Evolutionary conservation across 2,888 invertebrate species (phyloP).

Genomic region (Cotesia congregata): DNA sequence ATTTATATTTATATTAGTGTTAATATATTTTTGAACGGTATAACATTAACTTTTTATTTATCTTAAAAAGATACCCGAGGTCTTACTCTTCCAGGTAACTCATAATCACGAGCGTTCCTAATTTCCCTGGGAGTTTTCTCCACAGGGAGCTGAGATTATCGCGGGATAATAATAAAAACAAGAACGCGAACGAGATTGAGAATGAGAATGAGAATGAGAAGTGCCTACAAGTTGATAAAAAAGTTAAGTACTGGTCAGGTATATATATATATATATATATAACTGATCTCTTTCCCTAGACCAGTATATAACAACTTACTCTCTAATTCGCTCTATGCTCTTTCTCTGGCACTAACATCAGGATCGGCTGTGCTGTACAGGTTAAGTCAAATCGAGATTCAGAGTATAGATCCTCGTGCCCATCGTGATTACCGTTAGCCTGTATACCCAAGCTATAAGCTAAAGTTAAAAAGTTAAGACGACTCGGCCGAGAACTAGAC

Average conservation of each 20-base stretch:
- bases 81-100: not conserved
- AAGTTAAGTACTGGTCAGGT: not conserved
- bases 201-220: not conserved
- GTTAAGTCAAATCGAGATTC: slow-evolving; percentile 15
- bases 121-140: slow-evolving; percentile 18
- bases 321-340: not conserved
- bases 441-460: not conserved
- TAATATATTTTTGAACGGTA: slow-evolving; percentile 4
- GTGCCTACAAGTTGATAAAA: not conserved
- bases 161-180: not conserved
- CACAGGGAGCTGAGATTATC: not conserved
- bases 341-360: not conserved
- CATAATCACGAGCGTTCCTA: slow-evolving; percentile 1
- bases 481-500: slow-evolving; percentile 28
- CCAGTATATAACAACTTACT: not conserved
- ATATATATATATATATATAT: not conserved
- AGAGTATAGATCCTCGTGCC: slow-evolving; percentile 39
- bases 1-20: not conserved
- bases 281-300: not conserved
- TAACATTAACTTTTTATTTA: not conserved
- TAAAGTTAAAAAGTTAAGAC: slow-evolving; percentile 36
- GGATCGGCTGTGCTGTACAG: slow-evolving; percentile 5
- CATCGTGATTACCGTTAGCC: slow-evolving; percentile 49
- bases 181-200: not conserved
- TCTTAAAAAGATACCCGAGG: not conserved